Base-by-base conservation (phyloP, 1,140 invertebrate species). In the Zaprionus camerounensis region DNA sequence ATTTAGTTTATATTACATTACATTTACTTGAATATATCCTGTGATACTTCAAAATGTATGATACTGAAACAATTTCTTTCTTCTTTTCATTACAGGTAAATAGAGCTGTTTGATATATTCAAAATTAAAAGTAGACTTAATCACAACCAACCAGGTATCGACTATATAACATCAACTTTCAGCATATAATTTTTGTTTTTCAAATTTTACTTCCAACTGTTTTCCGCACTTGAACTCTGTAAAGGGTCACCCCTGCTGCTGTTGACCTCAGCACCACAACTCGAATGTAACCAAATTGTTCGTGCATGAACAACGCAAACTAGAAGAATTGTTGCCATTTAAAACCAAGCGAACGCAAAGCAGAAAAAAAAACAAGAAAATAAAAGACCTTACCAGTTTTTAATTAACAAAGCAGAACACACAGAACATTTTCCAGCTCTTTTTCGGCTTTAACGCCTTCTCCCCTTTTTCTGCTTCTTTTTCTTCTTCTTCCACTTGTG, bases 281-380 rank as follows among this genome's bases (percentile, higher is more conserved):
- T 77, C 70, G 28, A 73, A 81, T 85, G 70, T 82, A 82, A 80
- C 83, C 70, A 78, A 88, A 70, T 88, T 81, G 80, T 81, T 75
- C 73, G 78, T 51, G 77, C 83, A 81, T 83, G 68, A 66, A 80
- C 53, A 65, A 66, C 15, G 53, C 11, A 53, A 62, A 55, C 7
- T 46, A 57, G 22, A 62, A 78, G 74, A 87, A 73, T 72, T 76
- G 68, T 77, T 64, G 64, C 61, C 72, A 71, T 11, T 46, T 34
- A 41, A 72, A 38, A 44, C 5, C 59, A 41, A 31, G 53, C 28
- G 26, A 57, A 61, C 51, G 20, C 72, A 20, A 58, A 58, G 58
- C 66, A 41, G 0, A n/a, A n/a, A 15, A 15, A 15, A 41, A 41
- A 41, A 34, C 31, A 2, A 34, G 31, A 34, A 34, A 34, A 34